Conservation (phyloP, 2,797 vertebrate genomes). For the Adrianichthys oophorus region DNA sequence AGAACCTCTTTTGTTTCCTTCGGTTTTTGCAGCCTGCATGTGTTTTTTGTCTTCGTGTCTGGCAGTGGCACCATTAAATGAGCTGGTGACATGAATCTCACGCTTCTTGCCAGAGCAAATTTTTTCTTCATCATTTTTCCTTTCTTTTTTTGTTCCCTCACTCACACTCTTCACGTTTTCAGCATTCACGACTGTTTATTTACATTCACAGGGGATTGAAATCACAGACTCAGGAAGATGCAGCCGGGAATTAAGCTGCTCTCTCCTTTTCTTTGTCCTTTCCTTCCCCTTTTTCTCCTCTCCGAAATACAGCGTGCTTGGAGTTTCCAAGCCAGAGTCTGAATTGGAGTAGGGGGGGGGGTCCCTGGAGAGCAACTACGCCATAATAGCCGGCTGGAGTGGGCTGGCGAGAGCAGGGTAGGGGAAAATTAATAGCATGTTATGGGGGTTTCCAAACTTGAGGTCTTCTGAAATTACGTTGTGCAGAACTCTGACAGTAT, state of each 20-base stretch:
- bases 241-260: conserved; percentile 47
- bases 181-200: conserved; percentile 69
- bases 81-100: conserved; percentile 67
- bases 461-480: conserved; percentile 49
- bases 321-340: conserved; percentile 66
- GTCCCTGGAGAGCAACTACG: conserved; percentile 64
- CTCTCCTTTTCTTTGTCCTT: conserved; percentile 50
- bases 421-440: conserved; percentile 57
- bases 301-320: conserved; percentile 44
- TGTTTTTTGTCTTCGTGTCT: conserved; percentile 61
- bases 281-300: conserved; percentile 41
- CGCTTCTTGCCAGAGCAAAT: conserved; percentile 66
- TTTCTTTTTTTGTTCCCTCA: conserved; percentile 22
- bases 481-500: conserved; percentile 48
- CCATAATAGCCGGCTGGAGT: conserved; percentile 73
- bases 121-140: conserved; percentile 46
- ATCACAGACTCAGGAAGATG: conserved; percentile 63
- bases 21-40: conserved; percentile 51
- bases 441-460: conserved; percentile 71
- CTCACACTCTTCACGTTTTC: conserved; percentile 38
- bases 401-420: conserved; percentile 48
- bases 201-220: conserved; percentile 57
- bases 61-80: conserved; percentile 52
- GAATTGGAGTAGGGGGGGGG: conserved; percentile 37
- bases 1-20: conserved; percentile 31